Evolutionary conservation across 2,888 invertebrate genomes (phyloP), one percentile per base, ranked within the genome.

Genomic region (Pachycephus smyrnensis): DNA sequence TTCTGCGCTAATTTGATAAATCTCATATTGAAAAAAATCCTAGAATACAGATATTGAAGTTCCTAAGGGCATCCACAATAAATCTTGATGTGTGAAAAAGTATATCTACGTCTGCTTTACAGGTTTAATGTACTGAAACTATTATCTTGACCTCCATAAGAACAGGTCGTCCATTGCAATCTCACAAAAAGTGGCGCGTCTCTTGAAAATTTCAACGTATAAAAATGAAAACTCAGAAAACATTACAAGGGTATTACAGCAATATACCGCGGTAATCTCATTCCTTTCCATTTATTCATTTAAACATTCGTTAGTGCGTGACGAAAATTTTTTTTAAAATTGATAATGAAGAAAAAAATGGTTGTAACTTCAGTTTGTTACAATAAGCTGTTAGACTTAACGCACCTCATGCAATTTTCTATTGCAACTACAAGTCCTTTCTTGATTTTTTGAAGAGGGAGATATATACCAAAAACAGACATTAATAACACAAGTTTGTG

Each of bases 381-480:
- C 40, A 35, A 76, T 71, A 77, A 73, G 40, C 4, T 30, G 32
- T 71, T 74, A 35, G 11, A 71, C 32, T 74, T n/a, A 76, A 77
- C 83, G 84, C 89, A 92, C 92, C 90, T 91, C 91, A 75, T 92
- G 92, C 75, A 93, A 86, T 82, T 90, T 90, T 40, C 87, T 77
- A 55, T 89, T 86, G 82, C 91, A 91, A 80, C 92, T 91, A 76
- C 88, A 82, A 75, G 89, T 82, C 6, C 80, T 77, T 76, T 81
- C 83, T 35, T 75, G 55, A 74, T 80, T 82, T 78, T 86, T 86
- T 79, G 93, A 89, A 81, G 92, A 93, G 33, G 92, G 91, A 1
- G 95, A 95, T 68, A 95, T 88, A 89, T 94, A 95, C 95, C 95
- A 95, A 89, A 95, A 95, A 86, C 95, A 95, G n/a, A 95, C 94